Evolutionary conservation across 2,888 invertebrate genomes (phyloP).

Genomic region (Pollenia griseotomentosa): DNA sequence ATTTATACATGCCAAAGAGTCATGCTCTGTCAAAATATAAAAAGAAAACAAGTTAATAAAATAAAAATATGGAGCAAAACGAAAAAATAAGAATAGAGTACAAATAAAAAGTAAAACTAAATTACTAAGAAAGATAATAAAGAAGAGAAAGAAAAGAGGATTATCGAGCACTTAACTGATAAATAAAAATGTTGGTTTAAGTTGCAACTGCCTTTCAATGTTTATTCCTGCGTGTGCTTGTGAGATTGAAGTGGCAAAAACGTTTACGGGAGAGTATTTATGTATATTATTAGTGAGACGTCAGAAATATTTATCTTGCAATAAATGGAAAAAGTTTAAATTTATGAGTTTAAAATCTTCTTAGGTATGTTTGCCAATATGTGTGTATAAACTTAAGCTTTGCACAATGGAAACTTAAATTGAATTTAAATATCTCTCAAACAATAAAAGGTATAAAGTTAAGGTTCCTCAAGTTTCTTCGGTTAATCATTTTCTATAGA

Average conservation of each 20-base stretch:
- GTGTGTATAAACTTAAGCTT: no score
- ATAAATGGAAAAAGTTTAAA: conserved; percentile 69
- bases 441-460: no score
- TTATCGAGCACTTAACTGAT: conserved; percentile 55
- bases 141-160: conserved; percentile 47
- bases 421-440: no score
- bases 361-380: no score
- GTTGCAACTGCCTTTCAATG: conserved; percentile 8
- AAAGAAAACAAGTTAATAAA: conserved; percentile 21
- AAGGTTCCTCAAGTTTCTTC: no score
- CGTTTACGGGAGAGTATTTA: conserved; percentile 9
- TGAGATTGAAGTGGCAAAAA: neutral
- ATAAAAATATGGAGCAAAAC: conserved; percentile 5
- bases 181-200: conserved; percentile 40
- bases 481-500: no score
- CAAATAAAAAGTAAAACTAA: neutral
- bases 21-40: conserved; percentile 57
- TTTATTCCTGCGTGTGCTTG: neutral
- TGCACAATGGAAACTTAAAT: no score
- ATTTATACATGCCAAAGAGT: conserved; percentile 65
- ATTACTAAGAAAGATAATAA: neutral
- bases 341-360: neutral
- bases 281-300: conserved; percentile 39
- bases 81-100: neutral
- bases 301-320: conserved; percentile 56